Conservation (phyloP, 2,797 vertebrate genomes). For the Chaunax sp. region DNA sequence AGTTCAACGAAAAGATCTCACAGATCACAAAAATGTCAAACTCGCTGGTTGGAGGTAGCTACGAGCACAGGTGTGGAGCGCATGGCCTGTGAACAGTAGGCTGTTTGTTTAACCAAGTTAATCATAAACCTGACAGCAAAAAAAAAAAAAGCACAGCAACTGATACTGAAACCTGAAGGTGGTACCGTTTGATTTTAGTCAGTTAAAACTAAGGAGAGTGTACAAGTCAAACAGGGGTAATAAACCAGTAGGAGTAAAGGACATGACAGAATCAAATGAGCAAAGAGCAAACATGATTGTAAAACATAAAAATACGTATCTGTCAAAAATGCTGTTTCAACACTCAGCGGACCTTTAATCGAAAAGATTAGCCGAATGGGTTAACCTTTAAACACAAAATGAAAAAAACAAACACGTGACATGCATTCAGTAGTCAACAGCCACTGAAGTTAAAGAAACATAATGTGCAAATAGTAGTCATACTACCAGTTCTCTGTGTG, state of each 20-base stretch:
- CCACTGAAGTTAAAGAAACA: not conserved
- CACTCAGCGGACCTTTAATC: not conserved
- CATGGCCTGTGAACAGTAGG: constrained; percentile 51
- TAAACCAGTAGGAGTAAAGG: not conserved
- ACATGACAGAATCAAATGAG: not conserved
- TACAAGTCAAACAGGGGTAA: not conserved
- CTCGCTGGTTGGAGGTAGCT: not conserved
- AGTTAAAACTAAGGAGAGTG: not conserved
- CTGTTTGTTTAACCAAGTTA: constrained; percentile 62
- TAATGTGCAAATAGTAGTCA: not conserved
- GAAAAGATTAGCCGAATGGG: not conserved
- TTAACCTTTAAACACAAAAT: constrained; percentile 24
- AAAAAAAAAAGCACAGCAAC: not conserved
- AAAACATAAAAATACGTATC: constrained; percentile 10
- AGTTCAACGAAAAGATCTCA: not conserved
- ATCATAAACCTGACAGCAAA: constrained; percentile 58
- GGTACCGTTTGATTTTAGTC: constrained; percentile 3
- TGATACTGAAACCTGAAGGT: not conserved
- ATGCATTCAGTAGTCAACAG: not conserved
- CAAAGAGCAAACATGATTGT: constrained; percentile 17
- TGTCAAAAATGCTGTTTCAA: not conserved
- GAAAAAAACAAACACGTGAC: not conserved
- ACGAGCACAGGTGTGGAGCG: constrained; percentile 9
- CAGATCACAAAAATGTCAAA: constrained; percentile 8
- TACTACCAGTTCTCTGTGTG: not conserved